These are phyloP conservation scores for Oryzaephilus surinamensis DNA, from an alignment of 1,140 invertebrate genomes.

Conservation along the genomic window DNA sequence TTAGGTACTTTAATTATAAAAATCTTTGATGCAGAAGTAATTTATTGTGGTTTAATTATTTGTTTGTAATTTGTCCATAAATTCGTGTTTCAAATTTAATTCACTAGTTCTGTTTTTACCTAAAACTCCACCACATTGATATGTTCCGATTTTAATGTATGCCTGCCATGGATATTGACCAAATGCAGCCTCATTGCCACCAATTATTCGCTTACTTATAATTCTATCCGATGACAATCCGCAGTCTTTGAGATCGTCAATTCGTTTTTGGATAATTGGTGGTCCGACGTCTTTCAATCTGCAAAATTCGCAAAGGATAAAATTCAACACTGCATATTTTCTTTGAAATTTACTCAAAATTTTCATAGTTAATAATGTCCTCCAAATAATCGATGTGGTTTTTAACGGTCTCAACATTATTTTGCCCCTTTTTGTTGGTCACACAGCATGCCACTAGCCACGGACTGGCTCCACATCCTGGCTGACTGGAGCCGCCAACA, in stretches of 20 bases:
- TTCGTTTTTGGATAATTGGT: constrained; percentile 3
- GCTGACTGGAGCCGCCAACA: constrained; percentile 48
- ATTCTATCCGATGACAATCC: constrained; percentile 34
- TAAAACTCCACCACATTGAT: constrained; percentile 67
- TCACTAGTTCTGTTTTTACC: no score
- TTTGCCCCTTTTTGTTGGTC: constrained; percentile 1
- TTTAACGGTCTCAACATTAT: not conserved
- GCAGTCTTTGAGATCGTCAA: constrained; percentile 25
- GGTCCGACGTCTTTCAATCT: constrained; percentile 6
- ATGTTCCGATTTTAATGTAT: constrained; percentile 69
- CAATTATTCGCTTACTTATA: constrained; percentile 67
- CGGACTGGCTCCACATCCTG: constrained; percentile 49
- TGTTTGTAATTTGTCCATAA: no score
- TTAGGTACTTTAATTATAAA: no score
- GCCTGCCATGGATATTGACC: constrained; percentile 80
- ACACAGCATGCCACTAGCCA: constrained; percentile 62
- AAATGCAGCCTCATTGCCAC: constrained; percentile 55
- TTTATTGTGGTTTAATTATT: no score
- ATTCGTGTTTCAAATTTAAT: no score
- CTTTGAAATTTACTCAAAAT: no score
- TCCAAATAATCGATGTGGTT: not conserved
- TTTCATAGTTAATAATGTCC: not conserved
- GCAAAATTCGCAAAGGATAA: not conserved
- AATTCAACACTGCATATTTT: not conserved
- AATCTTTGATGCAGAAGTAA: no score